A percentile compares a stretch with the other conserved stretches of the same genome.
These are phyloP conservation scores for Galerucella pusilla DNA, from an alignment of 2,888 invertebrate genomes.

Conservation along the genomic window DNA sequence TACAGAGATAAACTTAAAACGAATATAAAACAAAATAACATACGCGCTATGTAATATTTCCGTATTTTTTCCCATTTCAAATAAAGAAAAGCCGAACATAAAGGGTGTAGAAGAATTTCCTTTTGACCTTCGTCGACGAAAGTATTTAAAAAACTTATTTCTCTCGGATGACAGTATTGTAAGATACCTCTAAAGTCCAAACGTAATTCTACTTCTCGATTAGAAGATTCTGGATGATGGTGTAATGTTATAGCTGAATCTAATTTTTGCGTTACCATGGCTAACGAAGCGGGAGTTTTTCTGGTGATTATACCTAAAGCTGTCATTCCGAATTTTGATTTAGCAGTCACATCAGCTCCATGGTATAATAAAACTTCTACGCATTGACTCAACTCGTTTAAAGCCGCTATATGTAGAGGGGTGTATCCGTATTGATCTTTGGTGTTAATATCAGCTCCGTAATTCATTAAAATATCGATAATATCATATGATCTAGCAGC, in stretches of 20 bases:
- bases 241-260: slow-evolving; percentile 84
- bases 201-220: slow-evolving; percentile 83
- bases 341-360: slow-evolving; percentile 90
- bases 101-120: slow-evolving; percentile 85
- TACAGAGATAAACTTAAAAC: slow-evolving; percentile 84
- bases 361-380: slow-evolving; percentile 86
- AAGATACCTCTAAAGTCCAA: slow-evolving; percentile 85
- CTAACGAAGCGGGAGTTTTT: slow-evolving; percentile 87
- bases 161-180: slow-evolving; percentile 85
- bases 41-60: slow-evolving; percentile 84
- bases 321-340: slow-evolving; percentile 87
- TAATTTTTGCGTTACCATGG: slow-evolving; percentile 83
- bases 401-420: slow-evolving; percentile 85
- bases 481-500: slow-evolving; percentile 84
- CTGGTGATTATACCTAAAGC: slow-evolving; percentile 87
- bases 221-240: slow-evolving; percentile 80
- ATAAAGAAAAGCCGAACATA: slow-evolving; percentile 88
- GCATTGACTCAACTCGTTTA: slow-evolving; percentile 86
- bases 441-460: slow-evolving; percentile 85
- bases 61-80: slow-evolving; percentile 92
- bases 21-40: slow-evolving; percentile 83
- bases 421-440: slow-evolving; percentile 89
- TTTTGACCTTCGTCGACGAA: slow-evolving; percentile 91
- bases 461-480: slow-evolving; percentile 80
- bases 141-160: slow-evolving; percentile 87